Evolutionary conservation across 1,140 invertebrate species (phyloP).

Genomic region (Stegodyphus dumicola): DNA sequence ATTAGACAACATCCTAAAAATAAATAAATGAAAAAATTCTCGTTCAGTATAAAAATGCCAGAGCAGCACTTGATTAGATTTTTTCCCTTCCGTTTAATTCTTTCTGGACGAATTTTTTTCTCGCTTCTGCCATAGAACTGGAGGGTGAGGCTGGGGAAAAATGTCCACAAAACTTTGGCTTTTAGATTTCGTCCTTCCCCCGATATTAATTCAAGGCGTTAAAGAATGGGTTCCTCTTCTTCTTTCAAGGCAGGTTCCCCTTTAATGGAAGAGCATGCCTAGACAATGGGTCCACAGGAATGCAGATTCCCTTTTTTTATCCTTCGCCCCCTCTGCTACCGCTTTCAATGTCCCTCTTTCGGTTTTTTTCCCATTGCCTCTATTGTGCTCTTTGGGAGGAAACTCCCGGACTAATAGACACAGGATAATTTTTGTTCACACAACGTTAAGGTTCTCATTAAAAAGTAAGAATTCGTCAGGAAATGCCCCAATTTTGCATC

Average conservation of each 20-base stretch:
- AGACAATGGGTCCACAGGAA: slow-evolving; percentile 56
- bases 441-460: not conserved
- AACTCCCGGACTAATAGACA: not conserved
- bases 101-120: too few relatives aligned
- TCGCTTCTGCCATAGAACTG: too few relatives aligned
- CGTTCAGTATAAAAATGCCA: slow-evolving; percentile 25
- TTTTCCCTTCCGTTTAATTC: slow-evolving; percentile 16
- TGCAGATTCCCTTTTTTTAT: slow-evolving; percentile 21
- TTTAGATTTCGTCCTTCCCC: not conserved
- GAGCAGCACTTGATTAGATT: slow-evolving; percentile 42
- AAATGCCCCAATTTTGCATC: not conserved
- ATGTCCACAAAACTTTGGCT: slow-evolving; percentile 50
- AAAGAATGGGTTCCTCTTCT: not conserved
- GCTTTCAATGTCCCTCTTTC: slow-evolving; percentile 7
- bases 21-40: slow-evolving; percentile 35
- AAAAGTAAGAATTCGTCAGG: not conserved
- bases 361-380: not conserved
- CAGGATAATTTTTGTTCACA: not conserved
- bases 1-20: slow-evolving; percentile 28
- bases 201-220: slow-evolving; percentile 50
- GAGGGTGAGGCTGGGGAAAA: slow-evolving; percentile 18
- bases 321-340: not conserved
- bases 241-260: slow-evolving; percentile 17
- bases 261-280: slow-evolving; percentile 50
- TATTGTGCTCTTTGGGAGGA: not conserved